Base-by-base conservation (phyloP, 2,888 invertebrate genomes). In the Ypsolopha scabrella region DNA sequence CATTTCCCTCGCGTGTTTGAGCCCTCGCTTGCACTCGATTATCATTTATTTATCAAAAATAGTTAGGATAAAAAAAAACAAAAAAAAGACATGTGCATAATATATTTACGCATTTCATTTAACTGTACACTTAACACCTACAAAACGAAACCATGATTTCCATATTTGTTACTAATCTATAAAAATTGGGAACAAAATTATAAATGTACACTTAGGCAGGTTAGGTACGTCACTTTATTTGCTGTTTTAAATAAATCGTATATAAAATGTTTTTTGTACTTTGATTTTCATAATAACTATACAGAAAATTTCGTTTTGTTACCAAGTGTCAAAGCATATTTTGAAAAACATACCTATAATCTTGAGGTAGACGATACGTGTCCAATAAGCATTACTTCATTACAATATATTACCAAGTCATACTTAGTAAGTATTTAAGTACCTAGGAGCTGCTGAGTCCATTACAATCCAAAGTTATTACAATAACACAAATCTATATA, bases 381-480 rank as follows among this genome's bases (percentile, higher is more conserved):
- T 43, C 9, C 43, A 43, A 24, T 11, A 43, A 43, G n/a, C 4
- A 3, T 24, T 24, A 24, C 4, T 24, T 24, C n/a, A n/a, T 24
- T 24, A 24, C 24, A 24, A 24, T n/a, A 39, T 39, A 10, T 43
- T 43, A 43, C 13, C 6, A 43, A 43, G 13, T 10, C 39, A 10
- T 39, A 39, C 10, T 39, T 39, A 53, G 46, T 9, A 11, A 44
- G 10, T 51, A 55, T 61, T 70, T 78, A 80, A 75, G 77, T 79
- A 80, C 71, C 56, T 62, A 55, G 68, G 69, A 71, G 75, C 72
- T 75, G 72, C 72, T 72, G 72, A 67, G 36, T 33, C 8, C 11
- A 37, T 47, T 37, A 47, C 47, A 47, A 38, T 24, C 24, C 24
- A 24, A 24, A 24, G 2, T 13, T 14, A 47, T 13, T 10, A 37